A percentile compares a stretch with the other conserved stretches of the same genome.
Conservation (phyloP, 2,888 invertebrate species). For the Tenodera sinensis region DNA sequence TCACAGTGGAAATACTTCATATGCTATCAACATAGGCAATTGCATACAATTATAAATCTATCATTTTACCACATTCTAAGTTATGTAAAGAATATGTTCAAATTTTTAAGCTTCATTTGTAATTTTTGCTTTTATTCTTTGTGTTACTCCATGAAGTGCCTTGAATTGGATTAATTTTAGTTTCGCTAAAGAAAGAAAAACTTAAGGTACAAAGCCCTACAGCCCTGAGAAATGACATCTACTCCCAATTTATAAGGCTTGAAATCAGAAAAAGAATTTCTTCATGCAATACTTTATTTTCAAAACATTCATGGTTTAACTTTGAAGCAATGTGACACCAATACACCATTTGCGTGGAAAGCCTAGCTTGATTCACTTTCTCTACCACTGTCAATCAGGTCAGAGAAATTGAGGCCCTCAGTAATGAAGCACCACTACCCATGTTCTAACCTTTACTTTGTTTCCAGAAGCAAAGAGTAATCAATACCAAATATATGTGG, state of each 20-base stretch:
- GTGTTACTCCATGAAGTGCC: neutral
- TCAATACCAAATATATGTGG: neutral
- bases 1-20: neutral
- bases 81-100: neutral
- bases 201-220: neutral
- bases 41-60: neutral
- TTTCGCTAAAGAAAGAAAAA: neutral
- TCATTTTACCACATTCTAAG: neutral
- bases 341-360: slow-evolving; percentile 26
- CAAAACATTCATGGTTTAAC: neutral
- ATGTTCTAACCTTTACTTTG: neutral
- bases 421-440: neutral
- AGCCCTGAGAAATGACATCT: neutral
- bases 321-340: neutral
- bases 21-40: neutral
- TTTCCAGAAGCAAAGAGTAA: neutral
- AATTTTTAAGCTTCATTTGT: neutral
- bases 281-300: neutral
- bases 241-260: neutral
- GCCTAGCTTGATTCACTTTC: neutral
- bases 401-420: neutral
- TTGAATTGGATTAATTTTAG: neutral
- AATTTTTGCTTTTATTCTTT: neutral
- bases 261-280: neutral
- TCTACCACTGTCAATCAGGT: neutral